phyloP scores from a whole-genome alignment of 92 coral and sea anemone species.

The Chrysogorgia sp. region DNA sequence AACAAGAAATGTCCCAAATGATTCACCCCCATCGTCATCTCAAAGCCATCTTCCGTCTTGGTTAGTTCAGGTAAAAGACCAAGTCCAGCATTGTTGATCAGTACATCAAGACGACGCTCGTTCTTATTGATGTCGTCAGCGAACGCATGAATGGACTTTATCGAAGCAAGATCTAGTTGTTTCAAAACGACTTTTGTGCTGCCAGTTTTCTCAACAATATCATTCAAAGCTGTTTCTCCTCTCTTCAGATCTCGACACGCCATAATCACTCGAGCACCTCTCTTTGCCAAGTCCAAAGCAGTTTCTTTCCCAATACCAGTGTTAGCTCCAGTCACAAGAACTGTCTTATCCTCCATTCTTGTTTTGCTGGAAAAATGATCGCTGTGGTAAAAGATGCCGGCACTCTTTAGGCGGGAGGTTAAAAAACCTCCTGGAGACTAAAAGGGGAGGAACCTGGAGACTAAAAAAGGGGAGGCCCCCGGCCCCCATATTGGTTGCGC shows the following conservation, averaged over 20 bases:
- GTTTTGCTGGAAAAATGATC: constrained; percentile 75
- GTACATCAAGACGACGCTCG: constrained; percentile 67
- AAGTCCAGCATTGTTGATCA: constrained; percentile 89
- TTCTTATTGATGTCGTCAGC: constrained; percentile 72
- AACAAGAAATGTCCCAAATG: too few relatives aligned
- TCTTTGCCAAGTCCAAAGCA: too few relatives aligned
- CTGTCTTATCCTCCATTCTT: too few relatives aligned
- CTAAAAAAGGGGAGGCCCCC: too few relatives aligned
- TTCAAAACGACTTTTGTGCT: constrained; percentile 61
- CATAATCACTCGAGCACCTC: too few relatives aligned
- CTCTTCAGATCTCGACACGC: constrained; percentile 68
- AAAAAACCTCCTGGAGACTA: too few relatives aligned
- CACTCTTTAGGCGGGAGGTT: too few relatives aligned
- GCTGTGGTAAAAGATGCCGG: too few relatives aligned
- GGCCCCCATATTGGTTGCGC: constrained; percentile 64
- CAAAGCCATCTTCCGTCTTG: constrained; percentile 82
- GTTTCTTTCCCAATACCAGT: too few relatives aligned
- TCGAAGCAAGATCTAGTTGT: constrained; percentile 77
- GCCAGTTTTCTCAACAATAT: constrained; percentile 64
- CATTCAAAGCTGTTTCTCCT: constrained; percentile 66
- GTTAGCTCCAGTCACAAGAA: too few relatives aligned
- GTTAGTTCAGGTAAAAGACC: constrained; percentile 52
- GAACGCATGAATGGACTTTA: constrained; percentile 74
- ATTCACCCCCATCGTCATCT: constrained; percentile 80
- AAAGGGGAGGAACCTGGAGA: too few relatives aligned